These are phyloP conservation scores for Pinctada fucata DNA, from an alignment of 2,888 invertebrate genomes.

Conservation along the genomic window DNA sequence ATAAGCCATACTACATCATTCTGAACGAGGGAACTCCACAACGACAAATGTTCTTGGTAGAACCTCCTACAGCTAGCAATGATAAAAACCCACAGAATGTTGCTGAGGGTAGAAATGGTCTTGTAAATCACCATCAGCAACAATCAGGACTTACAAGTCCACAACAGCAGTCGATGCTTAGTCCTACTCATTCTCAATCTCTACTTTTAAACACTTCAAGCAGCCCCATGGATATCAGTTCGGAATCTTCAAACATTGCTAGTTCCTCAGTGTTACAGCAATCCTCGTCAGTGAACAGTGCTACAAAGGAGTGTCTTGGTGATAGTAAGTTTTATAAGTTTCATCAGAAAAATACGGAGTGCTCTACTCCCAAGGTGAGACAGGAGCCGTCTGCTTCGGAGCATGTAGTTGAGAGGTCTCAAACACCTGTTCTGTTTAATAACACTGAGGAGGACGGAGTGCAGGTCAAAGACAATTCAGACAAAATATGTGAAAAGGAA, in stretches of 20 bases:
- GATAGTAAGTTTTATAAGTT: background rate
- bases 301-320: background rate
- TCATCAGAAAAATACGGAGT: background rate
- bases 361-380: background rate
- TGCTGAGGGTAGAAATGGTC: no score
- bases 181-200: background rate
- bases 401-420: background rate
- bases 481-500: background rate
- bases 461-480: background rate
- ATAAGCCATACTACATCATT: constrained; percentile 50
- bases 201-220: background rate
- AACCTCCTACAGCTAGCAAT: constrained; percentile 31
- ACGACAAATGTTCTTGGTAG: constrained; percentile 48
- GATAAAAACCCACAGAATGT: background rate
- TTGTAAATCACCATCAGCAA: no score
- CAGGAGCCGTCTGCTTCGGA: background rate
- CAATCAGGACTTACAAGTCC: background rate
- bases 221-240: background rate
- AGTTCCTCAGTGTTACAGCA: background rate
- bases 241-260: background rate
- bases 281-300: background rate
- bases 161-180: background rate
- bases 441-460: constrained; percentile 18
- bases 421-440: constrained; percentile 35
- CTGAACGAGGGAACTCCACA: constrained; percentile 45